phyloP scores from a whole-genome alignment of 2,113 vertebrate species.

The Speoplatyrhinus poulsoni region DNA sequence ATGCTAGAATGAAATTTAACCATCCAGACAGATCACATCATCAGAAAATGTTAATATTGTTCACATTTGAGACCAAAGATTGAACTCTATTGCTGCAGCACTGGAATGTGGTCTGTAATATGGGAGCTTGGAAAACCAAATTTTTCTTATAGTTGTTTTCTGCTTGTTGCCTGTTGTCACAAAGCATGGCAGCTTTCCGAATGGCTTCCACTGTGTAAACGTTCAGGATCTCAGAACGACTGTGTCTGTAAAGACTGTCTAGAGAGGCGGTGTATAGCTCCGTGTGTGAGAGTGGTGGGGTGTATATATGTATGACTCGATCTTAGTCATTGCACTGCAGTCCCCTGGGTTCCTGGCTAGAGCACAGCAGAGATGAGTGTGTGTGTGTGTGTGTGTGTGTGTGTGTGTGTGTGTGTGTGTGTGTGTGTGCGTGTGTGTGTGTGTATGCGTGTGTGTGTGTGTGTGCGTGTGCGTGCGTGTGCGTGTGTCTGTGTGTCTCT shows the following conservation, averaged over 20 bases:
- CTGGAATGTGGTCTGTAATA: background rate
- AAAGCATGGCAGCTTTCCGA: too few relatives aligned
- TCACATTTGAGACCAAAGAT: background rate
- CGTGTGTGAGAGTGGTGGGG: conserved; percentile 36
- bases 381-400: conserved; percentile 28
- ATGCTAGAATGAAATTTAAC: conserved; percentile 7
- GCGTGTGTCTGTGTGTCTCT: conserved; percentile 11
- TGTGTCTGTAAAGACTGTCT: conserved; percentile 40
- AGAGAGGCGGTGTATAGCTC: conserved; percentile 10
- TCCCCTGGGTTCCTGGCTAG: conserved; percentile 57
- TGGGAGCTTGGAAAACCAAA: conserved; percentile 10
- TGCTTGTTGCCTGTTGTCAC: background rate
- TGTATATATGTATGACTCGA: conserved; percentile 50
- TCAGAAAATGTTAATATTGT: conserved; percentile 5
- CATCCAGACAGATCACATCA: conserved; percentile 22
- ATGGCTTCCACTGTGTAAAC: background rate
- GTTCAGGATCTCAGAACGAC: conserved; percentile 11
- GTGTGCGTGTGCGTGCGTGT: conserved; percentile 23
- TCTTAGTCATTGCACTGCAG: conserved; percentile 60
- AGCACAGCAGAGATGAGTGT: conserved; percentile 44
- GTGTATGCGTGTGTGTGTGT: conserved; percentile 28
- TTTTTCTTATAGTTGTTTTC: background rate
- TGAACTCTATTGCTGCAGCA: background rate
- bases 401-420: conserved; percentile 17
- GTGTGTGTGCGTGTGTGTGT: conserved; percentile 14